A percentile compares a stretch with the other conserved stretches of the same genome.
These are phyloP conservation scores for Agriotes lineatus DNA, from an alignment of 2,888 invertebrate species.

Conservation along the genomic window DNA sequence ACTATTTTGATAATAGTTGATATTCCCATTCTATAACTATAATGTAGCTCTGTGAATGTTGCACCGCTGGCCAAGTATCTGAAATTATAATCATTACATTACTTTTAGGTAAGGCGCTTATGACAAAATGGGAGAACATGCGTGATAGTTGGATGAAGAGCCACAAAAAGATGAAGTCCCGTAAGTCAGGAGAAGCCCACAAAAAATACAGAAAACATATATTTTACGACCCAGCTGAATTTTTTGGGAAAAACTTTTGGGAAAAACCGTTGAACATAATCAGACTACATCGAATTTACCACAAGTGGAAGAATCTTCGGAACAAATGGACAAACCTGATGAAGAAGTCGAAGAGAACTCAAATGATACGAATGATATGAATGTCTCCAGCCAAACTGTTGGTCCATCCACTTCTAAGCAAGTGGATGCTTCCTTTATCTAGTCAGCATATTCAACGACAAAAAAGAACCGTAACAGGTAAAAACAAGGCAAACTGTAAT, in stretches of 20 bases:
- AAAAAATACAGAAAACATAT: conserved; percentile 24
- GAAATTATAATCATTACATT: conserved; percentile 34
- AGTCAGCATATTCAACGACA: neutral
- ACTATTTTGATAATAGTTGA: conserved; percentile 56
- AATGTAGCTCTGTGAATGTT: conserved; percentile 54
- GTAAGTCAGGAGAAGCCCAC: conserved; percentile 6
- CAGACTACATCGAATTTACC: conserved; percentile 5
- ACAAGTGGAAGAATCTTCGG: neutral
- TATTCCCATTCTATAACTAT: conserved; percentile 55
- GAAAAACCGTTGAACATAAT: too few relatives aligned
- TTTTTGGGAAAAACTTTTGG: conserved; percentile 13
- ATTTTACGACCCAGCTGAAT: neutral
- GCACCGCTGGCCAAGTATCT: conserved; percentile 55
- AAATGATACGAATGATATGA: neutral
- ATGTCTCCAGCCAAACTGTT: neutral
- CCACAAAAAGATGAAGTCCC: conserved; percentile 12
- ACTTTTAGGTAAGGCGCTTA: conserved; percentile 11
- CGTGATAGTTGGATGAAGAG: neutral
- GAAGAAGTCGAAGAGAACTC: neutral
- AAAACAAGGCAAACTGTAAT: conserved; percentile 7
- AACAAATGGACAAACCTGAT: neutral
- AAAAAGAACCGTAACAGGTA: neutral
- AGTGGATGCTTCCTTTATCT: neutral
- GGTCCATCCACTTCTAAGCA: conserved; percentile 10
- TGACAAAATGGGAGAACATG: too few relatives aligned